Percentiles rank a stretch among this genome's conserved stretches.
These are phyloP conservation scores for Vultur gryphus DNA, from an alignment of 2,797 vertebrate genomes.

Conservation along the genomic window DNA sequence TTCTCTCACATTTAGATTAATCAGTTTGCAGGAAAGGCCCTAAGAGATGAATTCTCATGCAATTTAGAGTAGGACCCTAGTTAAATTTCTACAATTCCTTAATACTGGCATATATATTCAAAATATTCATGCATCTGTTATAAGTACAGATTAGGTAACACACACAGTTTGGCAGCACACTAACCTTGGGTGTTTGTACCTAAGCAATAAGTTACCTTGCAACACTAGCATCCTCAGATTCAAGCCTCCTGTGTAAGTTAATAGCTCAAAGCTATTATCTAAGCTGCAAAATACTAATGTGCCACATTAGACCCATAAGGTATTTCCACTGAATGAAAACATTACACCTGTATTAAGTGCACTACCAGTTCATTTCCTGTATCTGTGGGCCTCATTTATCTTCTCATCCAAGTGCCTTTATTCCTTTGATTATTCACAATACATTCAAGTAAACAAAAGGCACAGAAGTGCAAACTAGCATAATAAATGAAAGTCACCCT, in stretches of 20 bases:
- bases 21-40: conserved; percentile 11
- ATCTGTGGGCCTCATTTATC: conserved; percentile 2
- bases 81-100: conserved; percentile 9
- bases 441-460: conserved; percentile 55
- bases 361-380: conserved; percentile 14
- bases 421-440: conserved; percentile 13
- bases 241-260: background rate
- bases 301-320: background rate
- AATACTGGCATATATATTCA: conserved; percentile 21
- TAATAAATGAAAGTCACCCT: background rate
- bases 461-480: conserved; percentile 52
- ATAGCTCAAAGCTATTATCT: background rate
- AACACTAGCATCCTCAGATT: background rate
- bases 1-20: conserved; percentile 13
- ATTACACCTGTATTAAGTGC: background rate
- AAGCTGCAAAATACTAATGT: background rate
- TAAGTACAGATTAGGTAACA: background rate
- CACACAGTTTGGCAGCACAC: conserved; percentile 16
- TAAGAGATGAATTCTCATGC: background rate
- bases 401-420: conserved; percentile 32
- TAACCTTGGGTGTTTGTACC: background rate
- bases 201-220: conserved; percentile 28
- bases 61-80: background rate
- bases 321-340: background rate
- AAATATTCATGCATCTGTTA: background rate